Conservation (phyloP, 2,888 invertebrate species). For the Fragum sueziense region DNA sequence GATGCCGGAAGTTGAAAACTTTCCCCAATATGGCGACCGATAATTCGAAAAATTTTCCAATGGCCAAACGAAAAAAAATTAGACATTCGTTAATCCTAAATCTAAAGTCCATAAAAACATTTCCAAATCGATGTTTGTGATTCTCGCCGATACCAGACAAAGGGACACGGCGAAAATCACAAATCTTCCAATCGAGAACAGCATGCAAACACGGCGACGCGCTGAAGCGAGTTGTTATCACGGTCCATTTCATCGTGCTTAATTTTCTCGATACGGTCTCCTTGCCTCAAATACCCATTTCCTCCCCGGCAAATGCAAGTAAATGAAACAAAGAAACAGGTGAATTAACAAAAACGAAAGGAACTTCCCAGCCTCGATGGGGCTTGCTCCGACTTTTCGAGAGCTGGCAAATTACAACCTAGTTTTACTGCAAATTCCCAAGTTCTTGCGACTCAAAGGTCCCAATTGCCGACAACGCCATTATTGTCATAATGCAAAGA, state of each 20-base stretch:
- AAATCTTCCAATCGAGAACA: background rate
- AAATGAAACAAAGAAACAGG: background rate
- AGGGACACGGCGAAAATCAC: background rate
- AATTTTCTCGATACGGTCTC: background rate
- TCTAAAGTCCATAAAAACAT: background rate
- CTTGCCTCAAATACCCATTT: background rate
- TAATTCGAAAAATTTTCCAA: background rate
- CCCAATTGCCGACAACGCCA: background rate
- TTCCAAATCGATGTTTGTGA: constrained; percentile 4
- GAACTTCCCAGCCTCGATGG: constrained; percentile 8
- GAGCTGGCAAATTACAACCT: background rate
- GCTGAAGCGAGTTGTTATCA: background rate
- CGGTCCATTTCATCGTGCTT: background rate
- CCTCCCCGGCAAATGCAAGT: background rate
- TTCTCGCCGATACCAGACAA: background rate
- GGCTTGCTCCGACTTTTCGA: constrained; percentile 2
- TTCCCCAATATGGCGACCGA: background rate
- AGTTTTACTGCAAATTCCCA: background rate
- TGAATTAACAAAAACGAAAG: background rate
- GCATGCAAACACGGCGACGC: background rate
- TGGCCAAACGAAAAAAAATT: background rate
- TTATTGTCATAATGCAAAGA: background rate
- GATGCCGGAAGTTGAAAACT: constrained; percentile 6
- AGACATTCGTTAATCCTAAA: background rate
- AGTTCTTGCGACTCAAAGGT: background rate